Evolutionary conservation across 2,888 invertebrate genomes (phyloP).

Genomic region (Hemistola chrysoprasaria): DNA sequence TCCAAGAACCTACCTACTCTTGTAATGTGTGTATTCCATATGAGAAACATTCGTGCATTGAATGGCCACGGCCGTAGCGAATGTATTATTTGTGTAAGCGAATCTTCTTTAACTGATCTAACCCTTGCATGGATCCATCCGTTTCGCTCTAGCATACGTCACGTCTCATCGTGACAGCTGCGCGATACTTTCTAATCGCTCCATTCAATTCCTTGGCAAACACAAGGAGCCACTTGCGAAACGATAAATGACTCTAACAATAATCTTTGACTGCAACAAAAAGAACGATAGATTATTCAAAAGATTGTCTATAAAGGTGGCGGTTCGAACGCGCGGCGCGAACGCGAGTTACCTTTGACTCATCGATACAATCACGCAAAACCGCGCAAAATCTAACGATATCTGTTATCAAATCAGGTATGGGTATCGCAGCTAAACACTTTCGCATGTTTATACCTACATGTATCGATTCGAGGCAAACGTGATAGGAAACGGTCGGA

Average conservation of each 20-base stretch:
- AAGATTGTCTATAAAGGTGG: slow-evolving; percentile 47
- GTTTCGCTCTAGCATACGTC: slow-evolving; percentile 76
- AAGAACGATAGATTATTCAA: slow-evolving; percentile 68
- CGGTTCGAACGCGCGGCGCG: too few species aligned
- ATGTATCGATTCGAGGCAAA: slow-evolving; percentile 57
- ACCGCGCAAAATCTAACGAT: slow-evolving; percentile 24
- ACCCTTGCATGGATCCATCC: slow-evolving; percentile 71
- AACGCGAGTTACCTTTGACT: too few species aligned
- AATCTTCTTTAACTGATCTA: slow-evolving; percentile 54
- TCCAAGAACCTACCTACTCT: too few species aligned
- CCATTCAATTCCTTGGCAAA: slow-evolving; percentile 61
- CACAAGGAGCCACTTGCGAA: slow-evolving; percentile 70
- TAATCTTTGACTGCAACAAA: slow-evolving; percentile 60
- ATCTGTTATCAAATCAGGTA: slow-evolving; percentile 29
- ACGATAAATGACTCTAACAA: slow-evolving; percentile 64
- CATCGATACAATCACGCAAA: slow-evolving; percentile 47
- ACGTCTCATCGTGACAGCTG: slow-evolving; percentile 77
- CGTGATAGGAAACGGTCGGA: slow-evolving; percentile 74
- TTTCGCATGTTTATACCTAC: slow-evolving; percentile 43
- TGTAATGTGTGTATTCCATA: slow-evolving; percentile 33
- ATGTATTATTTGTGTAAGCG: slow-evolving; percentile 68
- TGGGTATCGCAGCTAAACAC: slow-evolving; percentile 41
- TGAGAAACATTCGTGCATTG: slow-evolving; percentile 54
- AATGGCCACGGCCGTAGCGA: slow-evolving; percentile 57
- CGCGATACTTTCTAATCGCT: slow-evolving; percentile 76